Evolutionary conservation across 2,797 vertebrate species (phyloP), one percentile per base, ranked within the genome.

Genomic region (Macropus fuliginosus): DNA sequence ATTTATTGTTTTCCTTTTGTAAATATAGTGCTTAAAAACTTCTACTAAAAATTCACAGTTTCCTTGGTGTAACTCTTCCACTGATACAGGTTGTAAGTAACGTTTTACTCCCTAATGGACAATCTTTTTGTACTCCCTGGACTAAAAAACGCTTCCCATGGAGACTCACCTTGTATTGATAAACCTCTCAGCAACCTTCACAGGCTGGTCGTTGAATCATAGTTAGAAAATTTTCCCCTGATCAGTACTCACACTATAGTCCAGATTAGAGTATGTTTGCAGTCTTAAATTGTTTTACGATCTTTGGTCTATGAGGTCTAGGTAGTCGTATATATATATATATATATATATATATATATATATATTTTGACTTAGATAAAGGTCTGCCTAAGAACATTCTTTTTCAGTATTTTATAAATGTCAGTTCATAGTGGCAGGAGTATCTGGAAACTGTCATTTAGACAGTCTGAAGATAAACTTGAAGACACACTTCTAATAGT

Each of bases 391-490:
- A 81, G 66, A 81, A 46, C 18, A 46, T 81, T 81, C n/a, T 81
- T n/a, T 66, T 74, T 74, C 62, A 74, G 62, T 74, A 74, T 74
- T 74, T 74, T 74, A 40, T 74, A 74, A 81, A 81, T 81, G 66
- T 46, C 66, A 81, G 66, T 74, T 59, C 29, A 59, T 31, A 74
- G 34, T n/a, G n/a, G 66, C n/a, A 24, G 2, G 66, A 81, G 66
- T 81, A 81, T 81, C 66, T 81, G 66, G n/a, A 81, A 81, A 81
- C n/a, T 24, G 66, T 46, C 66, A 46, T 81, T 40, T 96, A 91
- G 91, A 90, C 94, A 96, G 95, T 91, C 81, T 59, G 90, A 95
- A 97, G 94, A 91, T n/a, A 46, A 81, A 81, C 40, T 46, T 81
- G 40, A 40, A 81, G 8, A 40, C 66, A 81, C 8, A 46, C 66